Base-by-base conservation (phyloP, 1,140 invertebrate species). In the Colletes gigas region DNA sequence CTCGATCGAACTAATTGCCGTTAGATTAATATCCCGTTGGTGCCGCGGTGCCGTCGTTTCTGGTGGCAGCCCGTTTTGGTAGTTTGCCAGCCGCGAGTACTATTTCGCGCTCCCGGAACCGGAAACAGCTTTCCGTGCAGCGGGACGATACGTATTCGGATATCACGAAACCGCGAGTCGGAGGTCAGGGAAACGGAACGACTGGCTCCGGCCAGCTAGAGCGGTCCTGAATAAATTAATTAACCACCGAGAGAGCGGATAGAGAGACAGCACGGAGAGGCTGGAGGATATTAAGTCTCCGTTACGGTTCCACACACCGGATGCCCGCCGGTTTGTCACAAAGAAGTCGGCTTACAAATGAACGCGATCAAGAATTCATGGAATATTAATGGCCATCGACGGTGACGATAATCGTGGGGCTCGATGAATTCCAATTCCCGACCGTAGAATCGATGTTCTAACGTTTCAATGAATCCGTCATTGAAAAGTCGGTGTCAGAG, bases 11-110 rank as follows among this genome's bases (percentile, higher is more conserved):
- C 78, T 85, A 85, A 84, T 85, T 55, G 59, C 30, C 47, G 78
- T 87, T 86, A 84, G 84, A 92, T 92, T 92, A 92, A 92, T 92
- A 92, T 88, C 79, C 89, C 84, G 86, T 90, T 84, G 81, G 81
- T 75, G 84, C 60, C 88, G 89, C 85, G 69, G 85, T 78, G 83
- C 86, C 83, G 84, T 88, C 65, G 70, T 78, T 72, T 74, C 55
- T n/a, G 30, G 50, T 73, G 86, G 75, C 86, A 70, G 78, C 83
- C 87, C 89, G 88, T 91, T 88, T 86, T 91, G 92, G 89, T 90
- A 83, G 57, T 74, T 83, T 91, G 91, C 91, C 91, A 92, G 89
- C 89, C 88, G 83, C 84, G 81, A 60, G 19, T 82, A 82, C 86
- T 86, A 89, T 90, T 88, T 86, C 88, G 81, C 82, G 85, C 76